phyloP scores from a whole-genome alignment of 2,888 invertebrate species.

The Dichetophora obliterata region DNA sequence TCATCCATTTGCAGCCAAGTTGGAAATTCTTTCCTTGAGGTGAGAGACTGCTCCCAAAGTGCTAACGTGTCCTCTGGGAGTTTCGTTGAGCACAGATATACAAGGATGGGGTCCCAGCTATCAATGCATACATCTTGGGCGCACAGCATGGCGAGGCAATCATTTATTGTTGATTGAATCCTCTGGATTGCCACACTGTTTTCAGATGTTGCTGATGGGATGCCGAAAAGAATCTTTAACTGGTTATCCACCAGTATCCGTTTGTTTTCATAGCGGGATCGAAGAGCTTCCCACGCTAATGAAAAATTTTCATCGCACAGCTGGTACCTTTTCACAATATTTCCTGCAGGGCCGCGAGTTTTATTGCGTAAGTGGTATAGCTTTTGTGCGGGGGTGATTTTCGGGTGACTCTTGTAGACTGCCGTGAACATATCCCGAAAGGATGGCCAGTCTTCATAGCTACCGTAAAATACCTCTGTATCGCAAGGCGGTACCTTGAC shows the following conservation, averaged over 20 bases:
- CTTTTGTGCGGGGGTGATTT: constrained; percentile 14
- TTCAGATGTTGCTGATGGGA: neutral
- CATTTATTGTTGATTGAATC: neutral
- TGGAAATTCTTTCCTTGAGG: neutral
- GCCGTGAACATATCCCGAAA: too few relatives aligned
- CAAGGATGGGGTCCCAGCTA: neutral
- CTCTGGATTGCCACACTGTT: neutral
- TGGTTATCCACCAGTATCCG: constrained; percentile 34
- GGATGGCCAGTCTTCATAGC: constrained; percentile 2
- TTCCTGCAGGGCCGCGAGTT: too few relatives aligned
- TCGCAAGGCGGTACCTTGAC: too few relatives aligned
- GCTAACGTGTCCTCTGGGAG: constrained; percentile 1
- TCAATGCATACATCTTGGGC: too few relatives aligned
- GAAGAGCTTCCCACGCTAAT: constrained; percentile 34
- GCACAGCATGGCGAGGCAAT: too few relatives aligned
- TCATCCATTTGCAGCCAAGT: constrained; percentile 26
- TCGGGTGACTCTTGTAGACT: neutral
- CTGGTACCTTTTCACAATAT: too few relatives aligned
- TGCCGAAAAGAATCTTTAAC: constrained; percentile 1
- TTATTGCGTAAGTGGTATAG: constrained; percentile 17
- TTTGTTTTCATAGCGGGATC: constrained; percentile 32
- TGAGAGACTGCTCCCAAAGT: constrained; percentile 1
- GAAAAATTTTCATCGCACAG: constrained; percentile 31
- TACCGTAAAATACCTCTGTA: neutral
- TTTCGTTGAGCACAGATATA: neutral